These are phyloP conservation scores for Luehdorfia chinensis DNA, from an alignment of 1,140 invertebrate species.

Conservation along the genomic window DNA sequence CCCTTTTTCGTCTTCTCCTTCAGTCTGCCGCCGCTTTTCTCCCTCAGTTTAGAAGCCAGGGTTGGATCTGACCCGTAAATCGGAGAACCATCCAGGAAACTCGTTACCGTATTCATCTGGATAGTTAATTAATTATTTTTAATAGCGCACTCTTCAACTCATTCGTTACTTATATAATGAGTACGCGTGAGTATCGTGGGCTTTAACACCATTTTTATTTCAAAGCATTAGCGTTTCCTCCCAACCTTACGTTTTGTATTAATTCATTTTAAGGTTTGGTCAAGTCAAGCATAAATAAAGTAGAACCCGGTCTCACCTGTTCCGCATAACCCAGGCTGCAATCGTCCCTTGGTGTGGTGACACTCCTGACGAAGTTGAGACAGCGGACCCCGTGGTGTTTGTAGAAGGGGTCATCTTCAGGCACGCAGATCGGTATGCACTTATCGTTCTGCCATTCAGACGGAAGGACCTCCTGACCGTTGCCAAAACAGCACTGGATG, in stretches of 20 bases:
- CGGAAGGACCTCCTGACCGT: slow-evolving; percentile 57
- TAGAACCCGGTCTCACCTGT: slow-evolving; percentile 81
- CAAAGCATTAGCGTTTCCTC: no score
- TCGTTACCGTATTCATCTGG: slow-evolving; percentile 84
- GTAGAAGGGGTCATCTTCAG: slow-evolving; percentile 81
- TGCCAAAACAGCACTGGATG: slow-evolving; percentile 75
- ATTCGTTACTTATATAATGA: no score
- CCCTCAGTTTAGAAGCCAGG: slow-evolving; percentile 67
- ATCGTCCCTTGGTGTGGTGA: slow-evolving; percentile 81
- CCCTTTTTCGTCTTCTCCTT: slow-evolving; percentile 48
- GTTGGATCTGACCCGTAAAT: slow-evolving; percentile 79
- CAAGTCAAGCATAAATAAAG: no score
- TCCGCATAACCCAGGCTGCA: slow-evolving; percentile 87
- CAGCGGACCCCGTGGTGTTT: slow-evolving; percentile 78
- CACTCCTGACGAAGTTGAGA: slow-evolving; percentile 79
- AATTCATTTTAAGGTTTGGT: no score
- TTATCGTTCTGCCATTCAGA: slow-evolving; percentile 57
- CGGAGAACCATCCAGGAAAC: slow-evolving; percentile 82
- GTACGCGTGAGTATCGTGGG: no score
- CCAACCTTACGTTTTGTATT: no score
- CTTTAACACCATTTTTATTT: no score
- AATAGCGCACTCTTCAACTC: no score
- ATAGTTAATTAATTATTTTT: slow-evolving; percentile 21
- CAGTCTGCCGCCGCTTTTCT: slow-evolving; percentile 71
- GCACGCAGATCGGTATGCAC: slow-evolving; percentile 83